Evolutionary conservation across 2,797 vertebrate genomes (phyloP), one percentile per base, ranked within the genome.

Genomic region (Helicolenus hilgendorfi): DNA sequence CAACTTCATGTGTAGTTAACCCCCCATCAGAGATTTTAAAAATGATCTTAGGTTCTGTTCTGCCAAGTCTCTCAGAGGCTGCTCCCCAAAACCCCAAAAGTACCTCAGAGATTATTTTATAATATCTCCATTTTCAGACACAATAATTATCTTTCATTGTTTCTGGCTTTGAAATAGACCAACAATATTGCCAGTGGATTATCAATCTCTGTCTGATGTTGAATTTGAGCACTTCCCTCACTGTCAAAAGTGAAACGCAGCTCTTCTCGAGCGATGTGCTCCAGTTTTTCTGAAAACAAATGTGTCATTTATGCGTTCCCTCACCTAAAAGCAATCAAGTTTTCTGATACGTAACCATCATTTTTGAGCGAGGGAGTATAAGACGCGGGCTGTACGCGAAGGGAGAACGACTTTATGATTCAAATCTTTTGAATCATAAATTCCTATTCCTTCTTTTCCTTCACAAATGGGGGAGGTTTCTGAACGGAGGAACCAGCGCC

Each of bases 231-330:
- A 60, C 11, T 11, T 63, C 64, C 55, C 26, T 35, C 24, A 60
- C 5, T 70, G 67, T 89, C 53, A 70, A 72, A 76, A 71, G 29
- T 60, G 36, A 79, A 79, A 81, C 4, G 33, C 26, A 41, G 6
- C 55, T 79, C 24, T 63, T 77, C 71, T 59, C 33, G 22, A 26
- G 24, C 22, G 29, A 71, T 84, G 36, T 36, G 55, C 68, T 69
- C 33, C 49, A 41, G 14, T 76, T 77, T 62, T 8, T 75, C 63
- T 70, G 72, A 7, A 67, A 64, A 63, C 11, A 81, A 83, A 72
- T 73, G 45, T 86, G 62, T 88, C 79, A 82, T 76, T 87, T 45
- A 18, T 56, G 20, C 6, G 72, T 81, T 85, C 70, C 41, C 24
- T 55, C 38, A 53, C 11, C 63, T 73, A 67, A 72, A 77, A 69